phyloP scores from a whole-genome alignment of 2,113 vertebrate genomes.

The Donacobius atricapilla region DNA sequence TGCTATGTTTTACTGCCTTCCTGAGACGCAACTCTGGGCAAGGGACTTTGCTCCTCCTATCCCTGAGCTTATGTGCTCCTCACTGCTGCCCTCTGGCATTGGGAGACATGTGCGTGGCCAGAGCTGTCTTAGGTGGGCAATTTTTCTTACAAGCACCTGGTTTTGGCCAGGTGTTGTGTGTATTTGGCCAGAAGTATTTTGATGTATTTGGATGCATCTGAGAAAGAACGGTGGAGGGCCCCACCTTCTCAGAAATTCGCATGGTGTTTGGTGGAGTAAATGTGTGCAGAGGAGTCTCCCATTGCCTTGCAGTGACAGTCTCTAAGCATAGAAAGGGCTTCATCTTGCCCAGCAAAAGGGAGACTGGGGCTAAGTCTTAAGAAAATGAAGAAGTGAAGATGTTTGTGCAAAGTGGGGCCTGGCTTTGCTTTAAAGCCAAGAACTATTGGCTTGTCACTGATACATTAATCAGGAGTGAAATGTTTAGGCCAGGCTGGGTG shows the following conservation, averaged over 20 bases:
- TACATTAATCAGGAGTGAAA: constrained; percentile 73
- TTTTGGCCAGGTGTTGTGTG: background rate
- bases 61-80: background rate
- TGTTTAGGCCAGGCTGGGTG: constrained; percentile 65
- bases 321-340: background rate
- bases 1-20: background rate
- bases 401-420: constrained; percentile 48
- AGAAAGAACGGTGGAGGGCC: background rate
- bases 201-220: background rate
- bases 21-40: background rate
- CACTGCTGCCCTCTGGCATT: background rate
- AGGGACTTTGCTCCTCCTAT: background rate
- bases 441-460: constrained; percentile 65
- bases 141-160: background rate
- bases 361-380: background rate
- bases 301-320: background rate
- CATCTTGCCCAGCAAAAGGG: background rate
- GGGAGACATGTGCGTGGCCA: accelerated
- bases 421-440: constrained; percentile 64
- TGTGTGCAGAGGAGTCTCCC: background rate
- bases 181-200: background rate
- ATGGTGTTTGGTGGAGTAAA: background rate
- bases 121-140: background rate
- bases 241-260: background rate
- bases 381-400: constrained; percentile 40